A percentile compares a stretch with the other conserved stretches of the same genome.
Evolutionary conservation across 2,888 invertebrate genomes (phyloP).

Genomic region (Amphipyra berbera): DNA sequence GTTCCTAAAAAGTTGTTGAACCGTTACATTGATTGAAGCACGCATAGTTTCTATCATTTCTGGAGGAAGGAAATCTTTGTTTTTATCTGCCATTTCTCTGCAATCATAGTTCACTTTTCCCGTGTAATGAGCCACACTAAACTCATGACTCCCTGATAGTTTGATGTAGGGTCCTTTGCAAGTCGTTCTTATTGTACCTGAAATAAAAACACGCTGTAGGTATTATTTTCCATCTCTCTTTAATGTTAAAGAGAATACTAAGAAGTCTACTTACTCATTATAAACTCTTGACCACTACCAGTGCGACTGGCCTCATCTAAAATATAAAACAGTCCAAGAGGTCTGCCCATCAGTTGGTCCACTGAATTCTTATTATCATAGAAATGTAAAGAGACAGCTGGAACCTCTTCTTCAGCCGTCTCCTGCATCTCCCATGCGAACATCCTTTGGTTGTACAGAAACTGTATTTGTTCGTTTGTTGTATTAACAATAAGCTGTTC

Average conservation of each 20-base stretch:
- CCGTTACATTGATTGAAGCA: conserved; percentile 92
- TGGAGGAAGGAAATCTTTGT: conserved; percentile 96
- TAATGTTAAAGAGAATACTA: neutral
- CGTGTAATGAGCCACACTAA: conserved; percentile 97
- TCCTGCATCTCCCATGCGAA: conserved; percentile 97
- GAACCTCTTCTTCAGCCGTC: conserved; percentile 94
- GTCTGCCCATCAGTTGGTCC: conserved; percentile 96
- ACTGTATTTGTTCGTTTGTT: conserved; percentile 97
- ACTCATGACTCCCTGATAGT: conserved; percentile 91
- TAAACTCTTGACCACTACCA: conserved; percentile 92
- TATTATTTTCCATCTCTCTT: neutral
- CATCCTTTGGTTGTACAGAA: conserved; percentile 96
- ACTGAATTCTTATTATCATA: conserved; percentile 97
- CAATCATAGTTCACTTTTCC: conserved; percentile 96
- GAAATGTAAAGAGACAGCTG: conserved; percentile 92
- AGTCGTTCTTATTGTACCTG: conserved; percentile 89
- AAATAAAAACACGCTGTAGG: conserved; percentile 47
- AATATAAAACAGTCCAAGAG: conserved; percentile 94
- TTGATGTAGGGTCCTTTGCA: conserved; percentile 89
- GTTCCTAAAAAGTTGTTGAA: conserved; percentile 95
- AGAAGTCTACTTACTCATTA: conserved; percentile 90
- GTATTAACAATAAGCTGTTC: conserved; percentile 97
- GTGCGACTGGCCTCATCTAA: conserved; percentile 96
- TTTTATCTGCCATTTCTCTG: conserved; percentile 95
- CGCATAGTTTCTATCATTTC: conserved; percentile 97